Conservation (phyloP, 2,888 invertebrate genomes). For the Brachyptera putata region DNA sequence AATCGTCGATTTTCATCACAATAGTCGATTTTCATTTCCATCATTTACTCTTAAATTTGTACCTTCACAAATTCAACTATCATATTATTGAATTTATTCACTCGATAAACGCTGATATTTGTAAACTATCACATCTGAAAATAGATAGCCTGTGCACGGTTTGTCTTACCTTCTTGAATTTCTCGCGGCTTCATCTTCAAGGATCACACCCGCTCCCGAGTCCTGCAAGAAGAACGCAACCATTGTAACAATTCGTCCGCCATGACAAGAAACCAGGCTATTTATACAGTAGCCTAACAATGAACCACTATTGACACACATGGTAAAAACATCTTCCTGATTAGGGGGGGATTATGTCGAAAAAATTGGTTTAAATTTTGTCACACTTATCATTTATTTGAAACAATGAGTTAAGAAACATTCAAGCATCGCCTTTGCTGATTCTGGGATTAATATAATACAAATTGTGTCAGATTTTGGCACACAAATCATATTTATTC, state of each 20-base stretch:
- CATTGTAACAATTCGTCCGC: constrained; percentile 3
- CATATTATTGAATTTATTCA: too few species aligned
- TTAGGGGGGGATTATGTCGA: background rate
- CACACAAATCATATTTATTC: constrained; percentile 13
- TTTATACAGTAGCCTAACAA: constrained; percentile 7
- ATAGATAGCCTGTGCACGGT: too few species aligned
- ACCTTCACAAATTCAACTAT: too few species aligned
- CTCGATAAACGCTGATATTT: too few species aligned
- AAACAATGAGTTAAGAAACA: background rate
- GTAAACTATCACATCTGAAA: too few species aligned
- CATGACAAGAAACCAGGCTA: background rate
- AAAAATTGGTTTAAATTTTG: background rate
- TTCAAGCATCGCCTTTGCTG: background rate
- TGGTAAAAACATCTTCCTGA: constrained; percentile 11
- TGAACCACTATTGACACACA: background rate
- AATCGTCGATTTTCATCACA: too few species aligned
- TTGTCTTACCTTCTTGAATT: constrained; percentile 50
- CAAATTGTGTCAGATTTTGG: background rate
- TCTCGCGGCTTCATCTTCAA: constrained; percentile 51
- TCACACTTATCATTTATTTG: background rate
- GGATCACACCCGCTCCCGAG: constrained; percentile 50
- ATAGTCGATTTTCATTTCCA: too few species aligned
- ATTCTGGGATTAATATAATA: background rate
- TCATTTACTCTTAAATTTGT: too few species aligned
- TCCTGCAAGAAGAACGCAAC: constrained; percentile 46